Base-by-base conservation (phyloP, 2,888 invertebrate species). In the Phrixothrix hirtus region DNA sequence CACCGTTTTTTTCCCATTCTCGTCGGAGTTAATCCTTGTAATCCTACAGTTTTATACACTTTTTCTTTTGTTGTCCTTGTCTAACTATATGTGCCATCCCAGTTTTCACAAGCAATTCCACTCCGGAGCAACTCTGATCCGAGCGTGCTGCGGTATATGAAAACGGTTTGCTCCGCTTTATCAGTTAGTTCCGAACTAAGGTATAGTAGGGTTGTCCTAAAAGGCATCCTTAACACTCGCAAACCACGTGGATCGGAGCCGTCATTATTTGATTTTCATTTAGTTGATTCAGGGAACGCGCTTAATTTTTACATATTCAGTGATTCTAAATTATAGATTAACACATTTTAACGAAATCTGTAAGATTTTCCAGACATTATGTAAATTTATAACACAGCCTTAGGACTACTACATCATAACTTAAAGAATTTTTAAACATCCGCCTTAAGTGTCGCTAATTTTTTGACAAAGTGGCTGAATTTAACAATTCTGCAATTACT, bases 391-490 rank as follows among this genome's bases (percentile, higher is more conserved):
- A n/a, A n/a, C n/a, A n/a, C n/a, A n/a, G n/a, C n/a, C n/a, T n/a
- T n/a, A n/a, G n/a, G n/a, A n/a, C n/a, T n/a, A n/a, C n/a, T n/a
- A n/a, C n/a, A n/a, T n/a, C n/a, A n/a, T n/a, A n/a, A n/a, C n/a
- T n/a, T n/a, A n/a, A n/a, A n/a, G n/a, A n/a, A n/a, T n/a, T n/a
- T n/a, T n/a, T n/a, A n/a, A n/a, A n/a, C n/a, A n/a, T n/a, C n/a
- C n/a, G n/a, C n/a, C n/a, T n/a, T n/a, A n/a, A n/a, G n/a, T n/a
- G n/a, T n/a, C n/a, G n/a, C n/a, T n/a, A n/a, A n/a, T n/a, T n/a
- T n/a, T n/a, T 15, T 27, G 46, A 64, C 71, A 72, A 72, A 66
- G 70, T 72, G 71, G 72, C 69, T 57, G 58, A 60, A 48, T 55
- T 54, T 41, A 62, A 61, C 54, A 57, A 61, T 49, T 61, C 63